Base-by-base conservation (phyloP, 2,888 invertebrate species). In the Andrena camellia region DNA sequence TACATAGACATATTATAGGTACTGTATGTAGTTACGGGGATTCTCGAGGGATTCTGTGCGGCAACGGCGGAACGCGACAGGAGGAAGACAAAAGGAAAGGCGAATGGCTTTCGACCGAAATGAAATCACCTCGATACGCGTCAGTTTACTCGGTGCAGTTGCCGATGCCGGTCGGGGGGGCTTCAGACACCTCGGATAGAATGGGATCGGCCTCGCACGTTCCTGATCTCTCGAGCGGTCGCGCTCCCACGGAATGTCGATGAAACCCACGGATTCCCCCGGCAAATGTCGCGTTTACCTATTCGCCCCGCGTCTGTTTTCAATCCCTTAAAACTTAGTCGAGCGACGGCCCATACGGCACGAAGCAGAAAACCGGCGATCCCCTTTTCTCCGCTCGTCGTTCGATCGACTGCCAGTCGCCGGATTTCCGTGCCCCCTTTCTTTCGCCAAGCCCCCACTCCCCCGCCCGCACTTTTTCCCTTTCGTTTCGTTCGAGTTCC, bases 311-410 rank as follows among this genome's bases (percentile, higher is more conserved):
- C 91, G 91, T 91, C 88, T 89, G 88, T 85, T 87, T 88, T 86
- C 91, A 91, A 91, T 91, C 90, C 89, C 87, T 86, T 92, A 91
- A 90, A 90, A 91, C 89, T 86, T 85, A 84, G 86, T 79, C 81
- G 83, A 69, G 57, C 57, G 26, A 83, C 81, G 68, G 66, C 62
- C 86, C 72, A 83, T 75, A 84, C 85, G 78, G 69, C 77, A 75
- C 80, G 83, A 84, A 76, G 73, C 77, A 67, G 64, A 68, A 81
- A 85, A 82, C 82, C 60, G 71, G 75, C 83, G 86, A 80, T 81
- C 81, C 85, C 48, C 83, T 82, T 82, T 72, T 84, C 76, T 67
- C 59, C 62, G 54, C 48, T 72, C 83, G 42, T 42, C 42, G 83
- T 77, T 73, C 83, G 83, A 83, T 82, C 72, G 70, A 69, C 71